Conservation (phyloP, 2,888 invertebrate species). For the Zelleria hepariella region DNA sequence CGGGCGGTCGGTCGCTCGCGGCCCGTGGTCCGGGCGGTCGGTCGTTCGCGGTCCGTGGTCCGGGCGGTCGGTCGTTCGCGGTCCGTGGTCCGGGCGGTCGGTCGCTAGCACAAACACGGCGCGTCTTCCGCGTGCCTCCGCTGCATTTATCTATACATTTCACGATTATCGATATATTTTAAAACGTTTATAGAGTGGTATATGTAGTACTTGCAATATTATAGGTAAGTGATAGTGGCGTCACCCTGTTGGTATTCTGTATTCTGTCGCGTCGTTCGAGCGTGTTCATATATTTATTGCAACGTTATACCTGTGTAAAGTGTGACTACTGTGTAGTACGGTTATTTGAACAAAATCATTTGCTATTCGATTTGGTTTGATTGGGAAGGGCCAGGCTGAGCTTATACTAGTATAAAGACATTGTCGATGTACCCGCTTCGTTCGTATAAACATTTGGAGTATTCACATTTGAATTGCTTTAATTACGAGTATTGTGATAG, state of each 20-base stretch:
- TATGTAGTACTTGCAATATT: conserved; percentile 64
- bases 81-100: neutral
- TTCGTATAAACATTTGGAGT: conserved; percentile 65
- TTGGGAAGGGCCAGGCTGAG: conserved; percentile 12
- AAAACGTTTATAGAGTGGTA: conserved; percentile 50
- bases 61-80: neutral
- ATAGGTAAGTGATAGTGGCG: conserved; percentile 53
- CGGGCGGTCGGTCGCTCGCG: neutral
- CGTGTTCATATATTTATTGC: conserved; percentile 43
- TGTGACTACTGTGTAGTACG: conserved; percentile 52
- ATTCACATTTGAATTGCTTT: conserved; percentile 71
- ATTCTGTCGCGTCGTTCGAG: conserved; percentile 26
- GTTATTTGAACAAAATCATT: conserved; percentile 20
- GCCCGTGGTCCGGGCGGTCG: neutral
- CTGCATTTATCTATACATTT: conserved; percentile 43
- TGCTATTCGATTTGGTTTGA: conserved; percentile 5
- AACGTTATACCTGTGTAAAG: conserved; percentile 29
- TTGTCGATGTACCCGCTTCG: conserved; percentile 42
- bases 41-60: neutral
- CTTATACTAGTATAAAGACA: conserved; percentile 21
- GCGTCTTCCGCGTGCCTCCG: conserved; percentile 33
- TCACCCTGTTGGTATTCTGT: conserved; percentile 36
- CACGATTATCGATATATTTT: conserved; percentile 44
- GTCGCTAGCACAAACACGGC: conserved; percentile 2
- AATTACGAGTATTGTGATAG: conserved; percentile 73